phyloP scores from a whole-genome alignment of 2,113 vertebrate genomes.

The Lagopus leucura region DNA sequence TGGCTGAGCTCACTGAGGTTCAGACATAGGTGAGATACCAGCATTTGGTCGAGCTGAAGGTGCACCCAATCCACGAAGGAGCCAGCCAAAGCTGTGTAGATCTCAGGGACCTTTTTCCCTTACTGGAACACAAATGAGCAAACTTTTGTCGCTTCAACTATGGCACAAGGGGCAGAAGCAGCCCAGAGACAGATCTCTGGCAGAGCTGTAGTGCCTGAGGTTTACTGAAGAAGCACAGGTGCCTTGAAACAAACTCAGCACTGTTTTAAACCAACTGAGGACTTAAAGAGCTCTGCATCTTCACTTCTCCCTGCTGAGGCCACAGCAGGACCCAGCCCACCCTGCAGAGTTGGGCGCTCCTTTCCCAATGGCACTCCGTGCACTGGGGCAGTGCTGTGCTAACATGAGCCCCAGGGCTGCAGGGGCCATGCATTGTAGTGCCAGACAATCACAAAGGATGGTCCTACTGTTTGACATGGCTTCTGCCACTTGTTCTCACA shows the following conservation, averaged over 20 bases:
- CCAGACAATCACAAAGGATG: neutral
- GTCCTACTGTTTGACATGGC: neutral
- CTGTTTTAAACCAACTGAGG: neutral
- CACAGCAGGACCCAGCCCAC: too few species aligned
- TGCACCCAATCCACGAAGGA: neutral
- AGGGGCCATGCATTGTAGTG: neutral
- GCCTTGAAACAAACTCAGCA: neutral
- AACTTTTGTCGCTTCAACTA: neutral
- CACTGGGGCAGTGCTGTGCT: neutral
- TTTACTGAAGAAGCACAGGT: neutral
- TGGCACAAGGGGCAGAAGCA: rapidly evolving
- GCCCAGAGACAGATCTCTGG: neutral
- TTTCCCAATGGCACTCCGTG: neutral
- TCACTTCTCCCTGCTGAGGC: neutral
- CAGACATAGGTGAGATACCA: rapidly evolving
- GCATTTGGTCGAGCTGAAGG: neutral
- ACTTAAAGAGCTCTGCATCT: neutral
- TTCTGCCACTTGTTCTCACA: neutral
- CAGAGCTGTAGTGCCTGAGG: neutral
- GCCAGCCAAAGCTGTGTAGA: neutral
- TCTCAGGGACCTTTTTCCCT: neutral
- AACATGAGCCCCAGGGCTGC: neutral
- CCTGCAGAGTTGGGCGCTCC: neutral
- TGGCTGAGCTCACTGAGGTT: neutral
- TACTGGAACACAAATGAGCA: neutral